phyloP scores from a whole-genome alignment of 2,113 vertebrate genomes.

The Ceyx melanurus region DNA sequence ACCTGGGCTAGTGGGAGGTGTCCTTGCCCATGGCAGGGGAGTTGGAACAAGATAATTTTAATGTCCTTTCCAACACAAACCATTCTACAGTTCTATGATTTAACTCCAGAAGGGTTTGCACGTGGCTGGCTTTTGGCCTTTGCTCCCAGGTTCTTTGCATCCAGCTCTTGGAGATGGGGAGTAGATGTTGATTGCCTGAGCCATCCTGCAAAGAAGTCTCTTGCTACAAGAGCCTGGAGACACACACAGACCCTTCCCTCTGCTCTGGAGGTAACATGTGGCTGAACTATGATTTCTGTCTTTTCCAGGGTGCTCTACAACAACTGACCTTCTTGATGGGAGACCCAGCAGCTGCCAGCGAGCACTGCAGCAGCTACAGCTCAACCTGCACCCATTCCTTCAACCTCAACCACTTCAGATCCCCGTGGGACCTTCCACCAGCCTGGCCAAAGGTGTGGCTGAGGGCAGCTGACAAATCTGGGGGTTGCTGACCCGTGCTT shows the following conservation, averaged over 20 bases:
- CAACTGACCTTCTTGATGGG: conserved; percentile 85
- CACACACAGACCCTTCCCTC: not conserved
- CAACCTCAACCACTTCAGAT: not conserved
- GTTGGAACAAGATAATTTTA: not conserved
- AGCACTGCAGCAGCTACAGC: conserved; percentile 73
- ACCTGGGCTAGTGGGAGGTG: not conserved
- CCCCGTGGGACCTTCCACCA: not conserved
- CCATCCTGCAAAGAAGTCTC: not conserved
- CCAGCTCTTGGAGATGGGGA: not conserved
- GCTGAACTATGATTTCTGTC: not conserved
- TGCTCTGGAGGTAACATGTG: not conserved
- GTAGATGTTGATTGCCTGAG: not conserved
- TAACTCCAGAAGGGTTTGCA: not conserved
- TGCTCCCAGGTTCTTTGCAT: not conserved
- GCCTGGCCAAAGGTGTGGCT: conserved; percentile 36
- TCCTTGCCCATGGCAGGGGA: not conserved
- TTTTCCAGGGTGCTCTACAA: conserved; percentile 78
- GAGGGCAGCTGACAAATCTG: not conserved
- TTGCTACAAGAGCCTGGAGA: not conserved
- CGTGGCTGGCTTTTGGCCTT: not conserved
- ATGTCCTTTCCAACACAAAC: not conserved
- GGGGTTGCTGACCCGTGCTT: not conserved
- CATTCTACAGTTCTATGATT: not conserved
- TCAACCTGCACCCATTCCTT: conserved; percentile 39
- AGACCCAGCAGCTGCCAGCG: conserved; percentile 73